These are phyloP conservation scores for Gyrodactylus bullatarudis DNA, from an alignment of 1,140 invertebrate species.

Conservation along the genomic window DNA sequence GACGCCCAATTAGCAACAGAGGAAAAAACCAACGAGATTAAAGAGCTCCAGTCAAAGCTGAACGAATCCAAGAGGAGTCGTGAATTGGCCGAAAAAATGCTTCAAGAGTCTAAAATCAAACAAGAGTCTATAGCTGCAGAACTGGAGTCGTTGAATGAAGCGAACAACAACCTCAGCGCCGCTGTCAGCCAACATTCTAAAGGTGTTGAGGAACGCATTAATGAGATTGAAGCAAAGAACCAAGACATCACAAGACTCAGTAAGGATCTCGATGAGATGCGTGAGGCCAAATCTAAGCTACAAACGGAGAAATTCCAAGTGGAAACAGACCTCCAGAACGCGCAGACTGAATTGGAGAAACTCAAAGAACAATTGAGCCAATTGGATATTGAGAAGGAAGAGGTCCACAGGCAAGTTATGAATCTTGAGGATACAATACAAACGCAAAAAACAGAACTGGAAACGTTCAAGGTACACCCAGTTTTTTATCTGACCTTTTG, in stretches of 20 bases:
- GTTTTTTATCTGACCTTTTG: neutral
- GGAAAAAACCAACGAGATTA: neutral
- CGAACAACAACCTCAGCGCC: neutral
- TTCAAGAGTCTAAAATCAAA: neutral
- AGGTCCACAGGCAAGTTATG: neutral
- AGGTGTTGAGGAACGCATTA: neutral
- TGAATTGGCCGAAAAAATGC: neutral
- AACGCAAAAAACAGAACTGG: neutral
- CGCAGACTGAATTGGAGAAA: neutral
- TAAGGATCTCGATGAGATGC: neutral
- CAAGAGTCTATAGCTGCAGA: neutral
- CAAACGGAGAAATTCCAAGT: neutral
- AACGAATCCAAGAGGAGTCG: neutral
- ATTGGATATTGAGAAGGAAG: neutral
- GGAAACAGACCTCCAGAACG: neutral
- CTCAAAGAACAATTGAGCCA: neutral
- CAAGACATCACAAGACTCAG: neutral
- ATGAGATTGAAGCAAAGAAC: neutral
- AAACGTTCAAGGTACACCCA: neutral
- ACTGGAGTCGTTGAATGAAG: slow-evolving; percentile 1
- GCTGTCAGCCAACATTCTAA: neutral
- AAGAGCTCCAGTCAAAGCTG: neutral
- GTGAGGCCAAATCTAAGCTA: neutral
- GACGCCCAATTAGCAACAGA: neutral
- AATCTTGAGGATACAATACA: neutral